These are phyloP conservation scores for Anorthoa munda DNA, from an alignment of 2,888 invertebrate genomes.

Conservation along the genomic window DNA sequence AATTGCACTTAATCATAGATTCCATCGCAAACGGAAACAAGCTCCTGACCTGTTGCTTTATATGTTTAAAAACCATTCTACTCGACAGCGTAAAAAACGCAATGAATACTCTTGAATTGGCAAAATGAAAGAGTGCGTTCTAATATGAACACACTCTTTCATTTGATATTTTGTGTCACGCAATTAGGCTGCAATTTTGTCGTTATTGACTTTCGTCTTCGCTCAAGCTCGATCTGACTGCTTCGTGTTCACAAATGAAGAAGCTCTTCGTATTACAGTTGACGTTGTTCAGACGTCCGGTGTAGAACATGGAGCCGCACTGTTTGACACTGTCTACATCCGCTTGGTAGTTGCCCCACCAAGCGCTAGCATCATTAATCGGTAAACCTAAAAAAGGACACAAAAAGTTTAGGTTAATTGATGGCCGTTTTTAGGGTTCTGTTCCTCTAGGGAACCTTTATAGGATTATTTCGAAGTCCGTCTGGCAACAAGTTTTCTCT, in stretches of 20 bases:
- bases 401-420: not conserved
- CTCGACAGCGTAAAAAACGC: no score
- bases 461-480: no score
- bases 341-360: slow-evolving; percentile 13
- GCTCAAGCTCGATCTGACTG: not conserved
- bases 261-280: slow-evolving; percentile 74
- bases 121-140: no score
- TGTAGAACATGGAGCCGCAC: slow-evolving; percentile 84
- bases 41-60: no score
- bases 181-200: not conserved
- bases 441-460: no score
- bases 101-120: no score
- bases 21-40: no score
- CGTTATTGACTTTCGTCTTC: not conserved
- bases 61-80: no score
- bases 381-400: not conserved
- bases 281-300: slow-evolving; percentile 78
- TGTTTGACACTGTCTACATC: slow-evolving; percentile 39
- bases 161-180: no score
- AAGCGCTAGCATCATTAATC: not conserved
- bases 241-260: slow-evolving; percentile 69
- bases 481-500: no score
- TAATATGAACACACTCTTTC: no score
- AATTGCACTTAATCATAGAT: no score
- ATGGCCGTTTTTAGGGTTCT: not conserved